Percentiles rank a stretch among this genome's conserved stretches.
Evolutionary conservation across 2,797 vertebrate species (phyloP).

Genomic region (Trachurus trachurus): DNA sequence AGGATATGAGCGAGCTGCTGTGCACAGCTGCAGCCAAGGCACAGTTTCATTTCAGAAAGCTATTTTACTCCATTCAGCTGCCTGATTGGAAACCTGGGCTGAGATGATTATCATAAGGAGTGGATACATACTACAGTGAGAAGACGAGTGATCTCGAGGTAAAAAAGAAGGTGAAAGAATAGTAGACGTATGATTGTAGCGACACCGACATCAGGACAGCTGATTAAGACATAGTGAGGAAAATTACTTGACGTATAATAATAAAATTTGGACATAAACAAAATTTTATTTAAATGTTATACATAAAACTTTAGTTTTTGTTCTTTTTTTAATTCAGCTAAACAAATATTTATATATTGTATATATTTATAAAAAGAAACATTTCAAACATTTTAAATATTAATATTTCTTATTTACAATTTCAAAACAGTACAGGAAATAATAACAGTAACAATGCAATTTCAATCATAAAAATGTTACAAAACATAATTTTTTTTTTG

Average conservation of each 20-base stretch:
- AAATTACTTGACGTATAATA: conserved; percentile 2
- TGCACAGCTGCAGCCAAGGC: conserved; percentile 34
- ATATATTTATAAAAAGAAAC: conserved; percentile 85
- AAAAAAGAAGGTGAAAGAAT: neutral
- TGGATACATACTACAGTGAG: neutral
- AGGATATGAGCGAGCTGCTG: conserved; percentile 36
- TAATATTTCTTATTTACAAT: conserved; percentile 99
- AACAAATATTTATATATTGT: conserved; percentile 88
- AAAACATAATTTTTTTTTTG: conserved; percentile 90
- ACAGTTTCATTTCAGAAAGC: conserved; percentile 21
- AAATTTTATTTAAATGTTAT: conserved; percentile 94
- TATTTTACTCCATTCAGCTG: neutral
- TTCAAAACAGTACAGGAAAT: conserved; percentile 93
- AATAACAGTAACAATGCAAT: conserved; percentile 85
- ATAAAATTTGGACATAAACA: conserved; percentile 79
- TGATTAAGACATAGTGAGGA: neutral
- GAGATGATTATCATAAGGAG: neutral
- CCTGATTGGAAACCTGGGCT: conserved; percentile 13
- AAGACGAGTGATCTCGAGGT: neutral
- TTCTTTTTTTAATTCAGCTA: conserved; percentile 85
- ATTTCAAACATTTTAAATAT: conserved; percentile 94
- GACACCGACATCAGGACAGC: neutral
- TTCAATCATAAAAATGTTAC: conserved; percentile 91
- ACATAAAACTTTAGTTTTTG: conserved; percentile 91
- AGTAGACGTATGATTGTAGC: neutral